Evolutionary conservation across 2,888 invertebrate species (phyloP).

Genomic region (Microplitis deprimator): DNA sequence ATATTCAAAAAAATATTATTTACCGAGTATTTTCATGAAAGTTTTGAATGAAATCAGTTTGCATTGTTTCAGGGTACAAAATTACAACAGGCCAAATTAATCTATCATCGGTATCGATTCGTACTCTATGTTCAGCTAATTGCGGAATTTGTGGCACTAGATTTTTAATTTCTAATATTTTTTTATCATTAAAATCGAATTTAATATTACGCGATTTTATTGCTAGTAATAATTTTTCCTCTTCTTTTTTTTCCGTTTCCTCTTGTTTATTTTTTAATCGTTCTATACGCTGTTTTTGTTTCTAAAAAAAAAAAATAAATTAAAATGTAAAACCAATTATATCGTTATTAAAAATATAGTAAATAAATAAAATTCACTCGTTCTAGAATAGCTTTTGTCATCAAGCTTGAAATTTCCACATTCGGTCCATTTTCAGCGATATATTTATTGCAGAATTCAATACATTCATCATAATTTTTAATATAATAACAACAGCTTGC

Average conservation of each 20-base stretch:
- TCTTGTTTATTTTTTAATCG: conserved; percentile 73
- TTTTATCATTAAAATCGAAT: conserved; percentile 72
- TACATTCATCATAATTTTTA: conserved; percentile 79
- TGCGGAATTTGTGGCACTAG: conserved; percentile 79
- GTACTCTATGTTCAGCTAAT: conserved; percentile 77
- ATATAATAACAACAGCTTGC: conserved; percentile 82
- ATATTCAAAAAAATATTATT: conserved; percentile 49
- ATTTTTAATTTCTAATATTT: conserved; percentile 72
- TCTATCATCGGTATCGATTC: conserved; percentile 74
- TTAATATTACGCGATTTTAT: conserved; percentile 71
- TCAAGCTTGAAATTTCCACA: conserved; percentile 70
- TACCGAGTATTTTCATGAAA: conserved; percentile 83
- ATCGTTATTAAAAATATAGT: neutral
- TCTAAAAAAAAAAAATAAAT: conserved; percentile 61
- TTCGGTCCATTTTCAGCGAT: conserved; percentile 74
- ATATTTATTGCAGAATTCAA: conserved; percentile 81
- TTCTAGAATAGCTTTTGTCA: conserved; percentile 73
- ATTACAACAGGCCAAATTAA: conserved; percentile 91
- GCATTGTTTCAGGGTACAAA: conserved; percentile 89
- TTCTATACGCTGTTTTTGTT: conserved; percentile 74
- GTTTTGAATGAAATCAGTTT: conserved; percentile 88
- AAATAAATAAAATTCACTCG: conserved; percentile 65
- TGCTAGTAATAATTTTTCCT: conserved; percentile 70
- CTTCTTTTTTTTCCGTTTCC: conserved; percentile 71
- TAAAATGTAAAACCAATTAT: conserved; percentile 7